Conservation (phyloP, 2,888 invertebrate species). For the Hyposoter dolosus region DNA sequence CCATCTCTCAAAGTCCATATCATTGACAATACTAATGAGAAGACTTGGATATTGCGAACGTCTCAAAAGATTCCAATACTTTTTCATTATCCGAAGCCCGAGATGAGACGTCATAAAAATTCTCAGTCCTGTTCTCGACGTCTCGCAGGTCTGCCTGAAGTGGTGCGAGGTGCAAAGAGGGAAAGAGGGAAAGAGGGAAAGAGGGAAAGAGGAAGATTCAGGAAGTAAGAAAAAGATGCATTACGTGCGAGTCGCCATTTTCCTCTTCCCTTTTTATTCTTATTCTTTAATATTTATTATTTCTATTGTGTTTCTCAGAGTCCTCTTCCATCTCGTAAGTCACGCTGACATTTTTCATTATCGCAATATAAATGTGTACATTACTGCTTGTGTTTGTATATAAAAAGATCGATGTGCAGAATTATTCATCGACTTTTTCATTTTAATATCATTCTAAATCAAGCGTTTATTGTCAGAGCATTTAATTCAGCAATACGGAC, state of each 20-base stretch:
- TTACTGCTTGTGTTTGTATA: neutral
- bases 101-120: conserved; percentile 54
- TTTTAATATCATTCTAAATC: neutral
- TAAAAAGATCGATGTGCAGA: neutral
- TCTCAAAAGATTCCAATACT: conserved; percentile 59
- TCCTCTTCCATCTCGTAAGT: neutral
- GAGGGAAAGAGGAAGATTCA: neutral
- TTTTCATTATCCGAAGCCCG: conserved; percentile 62
- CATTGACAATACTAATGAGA: conserved; percentile 19
- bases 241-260: conserved; percentile 29
- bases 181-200: neutral
- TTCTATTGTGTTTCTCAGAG: neutral
- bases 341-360: neutral
- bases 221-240: neutral
- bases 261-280: neutral
- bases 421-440: neutral
- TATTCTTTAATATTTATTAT: neutral
- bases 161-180: conserved; percentile 7
- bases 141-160: neutral
- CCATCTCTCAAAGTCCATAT: neutral
- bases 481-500: too few relatives aligned
- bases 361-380: neutral
- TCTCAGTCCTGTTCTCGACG: conserved; percentile 38
- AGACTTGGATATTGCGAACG: neutral
- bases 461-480: too few relatives aligned